These are phyloP conservation scores for Psophia crepitans DNA, from an alignment of 2,113 vertebrate species.

Conservation along the genomic window DNA sequence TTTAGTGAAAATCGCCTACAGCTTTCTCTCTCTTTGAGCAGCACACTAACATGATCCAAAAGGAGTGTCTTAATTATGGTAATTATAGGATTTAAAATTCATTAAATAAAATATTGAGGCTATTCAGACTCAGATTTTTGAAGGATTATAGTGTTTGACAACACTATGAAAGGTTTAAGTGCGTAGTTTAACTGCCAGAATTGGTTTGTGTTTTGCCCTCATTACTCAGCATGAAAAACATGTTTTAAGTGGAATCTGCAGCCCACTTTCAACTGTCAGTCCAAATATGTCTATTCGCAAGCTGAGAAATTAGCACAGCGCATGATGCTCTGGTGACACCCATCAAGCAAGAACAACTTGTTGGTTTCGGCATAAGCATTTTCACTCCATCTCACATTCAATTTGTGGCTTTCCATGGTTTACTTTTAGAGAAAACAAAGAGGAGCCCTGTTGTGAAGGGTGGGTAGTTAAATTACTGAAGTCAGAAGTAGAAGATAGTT, in stretches of 20 bases:
- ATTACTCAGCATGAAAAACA: constrained; percentile 66
- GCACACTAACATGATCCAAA: constrained; percentile 51
- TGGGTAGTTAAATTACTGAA: background rate
- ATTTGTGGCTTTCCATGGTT: background rate
- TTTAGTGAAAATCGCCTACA: constrained; percentile 35
- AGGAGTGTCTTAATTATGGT: constrained; percentile 64
- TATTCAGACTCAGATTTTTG: constrained; percentile 58
- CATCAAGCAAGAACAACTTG: constrained; percentile 34
- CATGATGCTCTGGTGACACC: constrained; percentile 52
- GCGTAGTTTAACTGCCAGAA: constrained; percentile 69
- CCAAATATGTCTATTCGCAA: constrained; percentile 60
- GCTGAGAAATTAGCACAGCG: constrained; percentile 51
- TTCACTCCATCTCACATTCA: background rate
- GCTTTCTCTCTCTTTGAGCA: constrained; percentile 8
- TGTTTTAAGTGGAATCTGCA: constrained; percentile 67
- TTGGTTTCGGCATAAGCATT: background rate
- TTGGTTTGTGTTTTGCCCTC: constrained; percentile 70
- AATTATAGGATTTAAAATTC: constrained; percentile 60
- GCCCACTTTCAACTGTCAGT: constrained; percentile 70
- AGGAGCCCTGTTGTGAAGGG: rapidly evolving
- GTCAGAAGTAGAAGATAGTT: background rate
- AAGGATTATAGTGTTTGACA: constrained; percentile 69
- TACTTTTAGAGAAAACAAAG: background rate
- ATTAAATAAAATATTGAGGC: constrained; percentile 56
- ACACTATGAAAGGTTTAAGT: constrained; percentile 73